Conservation (phyloP, 1,140 invertebrate genomes). For the Protaetia brevitarsis region DNA sequence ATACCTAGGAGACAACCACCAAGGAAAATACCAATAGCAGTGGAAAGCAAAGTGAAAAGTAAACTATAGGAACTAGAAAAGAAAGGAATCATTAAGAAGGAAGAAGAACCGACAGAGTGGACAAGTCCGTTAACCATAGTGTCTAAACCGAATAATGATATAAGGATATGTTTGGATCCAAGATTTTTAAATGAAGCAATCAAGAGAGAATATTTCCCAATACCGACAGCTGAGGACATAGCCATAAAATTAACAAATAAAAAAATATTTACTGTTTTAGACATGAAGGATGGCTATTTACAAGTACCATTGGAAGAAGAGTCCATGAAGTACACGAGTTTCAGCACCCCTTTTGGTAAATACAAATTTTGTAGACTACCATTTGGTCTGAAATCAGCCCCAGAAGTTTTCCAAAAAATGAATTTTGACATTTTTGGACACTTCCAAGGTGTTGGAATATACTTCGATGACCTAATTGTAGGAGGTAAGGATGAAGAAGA, state of each 20-base stretch:
- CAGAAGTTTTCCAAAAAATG: conserved; percentile 37
- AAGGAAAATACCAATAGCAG: neutral
- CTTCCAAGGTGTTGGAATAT: conserved; percentile 25
- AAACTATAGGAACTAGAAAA: conserved; percentile 21
- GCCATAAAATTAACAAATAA: conserved; percentile 25
- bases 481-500: conserved; percentile 28
- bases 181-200: conserved; percentile 47
- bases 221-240: conserved; percentile 41
- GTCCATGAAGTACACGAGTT: conserved; percentile 16
- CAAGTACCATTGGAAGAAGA: conserved; percentile 29
- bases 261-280: conserved; percentile 30
- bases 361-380: conserved; percentile 41
- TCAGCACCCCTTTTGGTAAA: conserved; percentile 31
- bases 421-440: conserved; percentile 29
- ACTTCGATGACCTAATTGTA: conserved; percentile 43
- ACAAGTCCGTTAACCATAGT: conserved; percentile 44
- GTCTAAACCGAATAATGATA: conserved; percentile 37
- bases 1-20: neutral
- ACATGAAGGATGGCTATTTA: conserved; percentile 34
- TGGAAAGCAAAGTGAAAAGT: conserved; percentile 2
- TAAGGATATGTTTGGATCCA: conserved; percentile 50
- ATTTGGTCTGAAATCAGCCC: conserved; percentile 38
- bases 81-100: conserved; percentile 14
- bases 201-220: conserved; percentile 38
- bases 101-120: conserved; percentile 45